phyloP scores from a whole-genome alignment of 2,797 vertebrate species.

The Megalops cyprinoides region DNA sequence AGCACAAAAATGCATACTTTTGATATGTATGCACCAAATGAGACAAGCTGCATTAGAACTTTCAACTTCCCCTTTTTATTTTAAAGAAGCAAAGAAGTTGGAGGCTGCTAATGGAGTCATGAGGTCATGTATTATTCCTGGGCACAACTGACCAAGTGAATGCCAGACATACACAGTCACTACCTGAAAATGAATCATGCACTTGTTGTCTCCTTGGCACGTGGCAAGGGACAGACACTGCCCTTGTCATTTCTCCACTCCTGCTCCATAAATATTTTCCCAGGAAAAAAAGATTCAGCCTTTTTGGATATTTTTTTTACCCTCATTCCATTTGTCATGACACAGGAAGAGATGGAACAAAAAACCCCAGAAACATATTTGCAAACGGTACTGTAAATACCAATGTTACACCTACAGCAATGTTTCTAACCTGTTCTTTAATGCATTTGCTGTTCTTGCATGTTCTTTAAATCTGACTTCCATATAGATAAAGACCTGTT shows the following conservation, averaged over 20 bases:
- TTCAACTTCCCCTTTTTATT: background rate
- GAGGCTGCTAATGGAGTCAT: background rate
- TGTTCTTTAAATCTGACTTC: too few relatives aligned
- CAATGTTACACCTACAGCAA: too few relatives aligned
- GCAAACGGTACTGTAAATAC: too few relatives aligned
- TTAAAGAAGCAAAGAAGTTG: background rate
- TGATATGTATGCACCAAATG: background rate
- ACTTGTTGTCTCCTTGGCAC: background rate
- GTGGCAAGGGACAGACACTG: background rate
- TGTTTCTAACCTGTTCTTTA: too few relatives aligned
- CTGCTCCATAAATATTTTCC: conserved; percentile 1
- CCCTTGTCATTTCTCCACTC: background rate
- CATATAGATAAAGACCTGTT: too few relatives aligned
- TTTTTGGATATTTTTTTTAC: too few relatives aligned
- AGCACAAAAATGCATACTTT: background rate
- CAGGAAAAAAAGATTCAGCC: background rate
- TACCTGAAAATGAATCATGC: background rate
- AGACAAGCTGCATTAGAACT: background rate
- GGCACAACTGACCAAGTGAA: background rate
- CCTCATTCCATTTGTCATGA: too few relatives aligned
- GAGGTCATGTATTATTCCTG: background rate
- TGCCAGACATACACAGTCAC: background rate
- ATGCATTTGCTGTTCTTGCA: too few relatives aligned
- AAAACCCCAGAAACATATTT: too few relatives aligned
- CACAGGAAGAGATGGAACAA: too few relatives aligned